Evolutionary conservation across 1,140 invertebrate genomes (phyloP).

Genomic region (Drosophila kurseongensis): DNA sequence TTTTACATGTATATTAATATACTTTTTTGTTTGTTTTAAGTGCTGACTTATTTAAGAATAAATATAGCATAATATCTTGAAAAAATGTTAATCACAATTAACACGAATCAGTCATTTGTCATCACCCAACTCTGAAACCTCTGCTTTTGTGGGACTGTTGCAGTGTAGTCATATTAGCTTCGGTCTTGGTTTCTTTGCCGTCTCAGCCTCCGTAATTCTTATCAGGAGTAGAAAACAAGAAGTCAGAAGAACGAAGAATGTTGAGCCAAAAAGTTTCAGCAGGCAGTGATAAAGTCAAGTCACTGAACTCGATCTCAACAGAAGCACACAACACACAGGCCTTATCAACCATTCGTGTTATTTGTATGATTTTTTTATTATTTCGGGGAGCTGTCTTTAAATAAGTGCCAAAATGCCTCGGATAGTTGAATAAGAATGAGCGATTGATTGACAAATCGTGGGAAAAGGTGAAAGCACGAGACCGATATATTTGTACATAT

Average conservation of each 20-base stretch:
- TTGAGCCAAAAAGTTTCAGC: constrained; percentile 36
- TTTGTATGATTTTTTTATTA: constrained; percentile 13
- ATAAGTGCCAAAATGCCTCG: constrained; percentile 35
- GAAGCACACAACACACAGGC: constrained; percentile 24
- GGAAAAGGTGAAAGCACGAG: constrained; percentile 34
- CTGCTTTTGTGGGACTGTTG: background rate
- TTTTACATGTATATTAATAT: too few relatives aligned
- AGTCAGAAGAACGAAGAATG: constrained; percentile 19
- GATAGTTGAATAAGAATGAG: background rate
- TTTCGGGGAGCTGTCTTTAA: constrained; percentile 22
- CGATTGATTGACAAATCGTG: constrained; percentile 47
- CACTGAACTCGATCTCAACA: constrained; percentile 43
- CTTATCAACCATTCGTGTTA: constrained; percentile 41
- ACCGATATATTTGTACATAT: background rate
- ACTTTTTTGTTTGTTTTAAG: too few relatives aligned
- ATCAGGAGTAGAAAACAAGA: constrained; percentile 20
- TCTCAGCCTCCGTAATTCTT: constrained; percentile 19
- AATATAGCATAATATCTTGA: background rate
- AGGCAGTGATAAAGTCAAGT: constrained; percentile 45
- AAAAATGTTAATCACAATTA: background rate
- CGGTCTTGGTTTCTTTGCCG: constrained; percentile 1
- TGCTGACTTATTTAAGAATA: background rate
- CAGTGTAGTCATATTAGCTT: constrained; percentile 7
- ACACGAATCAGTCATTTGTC: background rate
- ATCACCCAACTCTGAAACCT: background rate